Evolutionary conservation across 2,888 invertebrate species (phyloP), one percentile per base, ranked within the genome.

Genomic region (Camponotus fellah): DNA sequence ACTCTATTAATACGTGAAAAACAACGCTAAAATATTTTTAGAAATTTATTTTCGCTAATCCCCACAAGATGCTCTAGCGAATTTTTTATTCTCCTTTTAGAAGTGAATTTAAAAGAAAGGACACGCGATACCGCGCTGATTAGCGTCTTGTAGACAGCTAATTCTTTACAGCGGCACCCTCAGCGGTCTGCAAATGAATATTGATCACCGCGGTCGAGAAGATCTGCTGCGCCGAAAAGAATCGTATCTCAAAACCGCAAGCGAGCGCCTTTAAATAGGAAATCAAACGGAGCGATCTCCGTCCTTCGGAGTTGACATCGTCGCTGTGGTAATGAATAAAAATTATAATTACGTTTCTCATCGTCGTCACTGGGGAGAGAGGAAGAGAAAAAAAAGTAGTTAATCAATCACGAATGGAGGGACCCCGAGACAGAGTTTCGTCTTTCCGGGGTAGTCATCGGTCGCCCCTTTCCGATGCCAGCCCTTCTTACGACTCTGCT

Each of bases 281-380:
- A 94, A 94, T 93, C 93, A 93, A 92, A 93, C 92, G 86, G 88
- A 89, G 86, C 88, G 90, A 92, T 90, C 90, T 90, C 86, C 81
- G 85, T 82, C 88, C 85, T 71, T 37, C 64, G 60, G 5, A 85
- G 83, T 85, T 83, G 77, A 26, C 77, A 60, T 53, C 72, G 81
- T 79, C 85, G 72, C 88, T 85, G 85, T 85, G 90, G 91, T 94
- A 95, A 94, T 94, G 95, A 94, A 95, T 94, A 94, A 95, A 94
- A 94, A 94, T 94, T 94, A 94, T 95, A 95, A 95, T 94, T 95
- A 94, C 94, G 93, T 93, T 94, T 92, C 93, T 93, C 93, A 91
- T 89, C 91, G 91, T 90, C 89, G 74, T 80, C 85, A 80, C 81
- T 85, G 68, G 89, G 82, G 77, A 83, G 85, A 40, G 87, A 80